phyloP scores from a whole-genome alignment of 2,113 vertebrate genomes.

The Mola mola region DNA sequence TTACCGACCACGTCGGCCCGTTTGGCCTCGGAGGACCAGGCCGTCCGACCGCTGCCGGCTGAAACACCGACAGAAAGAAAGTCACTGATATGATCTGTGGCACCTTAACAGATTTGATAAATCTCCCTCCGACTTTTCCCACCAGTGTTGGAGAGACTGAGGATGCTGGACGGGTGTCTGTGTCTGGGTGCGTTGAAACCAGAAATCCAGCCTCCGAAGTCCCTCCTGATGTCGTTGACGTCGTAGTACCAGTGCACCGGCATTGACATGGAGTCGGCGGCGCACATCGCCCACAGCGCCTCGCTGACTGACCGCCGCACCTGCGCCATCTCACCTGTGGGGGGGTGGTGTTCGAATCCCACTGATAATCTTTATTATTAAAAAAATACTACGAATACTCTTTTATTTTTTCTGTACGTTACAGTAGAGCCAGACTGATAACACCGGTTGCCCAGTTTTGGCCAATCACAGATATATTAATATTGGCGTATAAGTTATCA shows the following conservation, averaged over 20 bases:
- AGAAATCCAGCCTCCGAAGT: conserved; percentile 72
- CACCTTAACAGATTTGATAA: background rate
- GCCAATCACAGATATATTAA: too few species aligned
- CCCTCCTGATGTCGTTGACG: conserved; percentile 64
- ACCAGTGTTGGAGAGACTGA: conserved; percentile 74
- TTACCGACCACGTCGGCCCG: conserved; percentile 62
- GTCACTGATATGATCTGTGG: background rate
- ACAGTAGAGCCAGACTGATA: too few species aligned
- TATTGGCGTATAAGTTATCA: too few species aligned
- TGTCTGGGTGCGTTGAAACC: conserved; percentile 40
- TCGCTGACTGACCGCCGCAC: conserved; percentile 39
- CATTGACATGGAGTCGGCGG: conserved; percentile 75
- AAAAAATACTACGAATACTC: too few species aligned
- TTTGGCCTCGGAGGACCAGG: conserved; percentile 14
- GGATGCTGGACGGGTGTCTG: conserved; percentile 76
- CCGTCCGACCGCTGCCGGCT: conserved; percentile 73
- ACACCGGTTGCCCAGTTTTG: too few species aligned
- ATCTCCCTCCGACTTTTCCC: background rate
- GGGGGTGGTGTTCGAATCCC: too few species aligned
- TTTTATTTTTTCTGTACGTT: too few species aligned
- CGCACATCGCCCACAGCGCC: conserved; percentile 75
- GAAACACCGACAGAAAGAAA: conserved; percentile 3
- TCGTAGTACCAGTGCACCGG: conserved; percentile 80
- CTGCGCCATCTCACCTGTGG: conserved; percentile 40
- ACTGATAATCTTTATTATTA: too few species aligned